A percentile compares a stretch with the other conserved stretches of the same genome.
Conservation (phyloP, 2,888 invertebrate genomes). For the Rambutsinella grinnellia region DNA sequence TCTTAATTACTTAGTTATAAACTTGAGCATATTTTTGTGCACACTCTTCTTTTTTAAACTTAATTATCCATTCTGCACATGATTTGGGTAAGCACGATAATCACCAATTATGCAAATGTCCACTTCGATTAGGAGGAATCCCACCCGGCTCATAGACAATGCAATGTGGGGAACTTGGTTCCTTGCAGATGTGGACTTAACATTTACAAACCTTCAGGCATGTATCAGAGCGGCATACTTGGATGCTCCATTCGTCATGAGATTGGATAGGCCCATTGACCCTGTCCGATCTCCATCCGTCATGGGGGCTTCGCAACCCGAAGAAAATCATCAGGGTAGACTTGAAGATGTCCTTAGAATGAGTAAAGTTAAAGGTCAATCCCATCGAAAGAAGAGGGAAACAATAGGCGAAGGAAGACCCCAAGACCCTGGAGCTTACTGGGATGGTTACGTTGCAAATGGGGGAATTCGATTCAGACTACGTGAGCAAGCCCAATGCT, state of each 20-base stretch:
- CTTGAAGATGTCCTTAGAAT: not conserved
- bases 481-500: conserved; percentile 32
- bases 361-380: not conserved
- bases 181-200: conserved; percentile 56
- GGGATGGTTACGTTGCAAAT: conserved; percentile 25
- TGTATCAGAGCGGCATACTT: conserved; percentile 55
- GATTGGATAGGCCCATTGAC: conserved; percentile 58
- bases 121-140: conserved; percentile 45
- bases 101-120: not conserved
- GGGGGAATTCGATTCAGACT: conserved; percentile 54
- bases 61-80: not conserved
- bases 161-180: conserved; percentile 60
- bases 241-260: conserved; percentile 56
- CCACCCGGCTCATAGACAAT: conserved; percentile 47
- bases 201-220: conserved; percentile 52
- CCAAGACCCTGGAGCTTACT: conserved; percentile 26
- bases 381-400: not conserved
- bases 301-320: not conserved
- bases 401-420: not conserved
- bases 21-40: no score
- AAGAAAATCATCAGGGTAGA: not conserved
- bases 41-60: not conserved
- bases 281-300: conserved; percentile 13
- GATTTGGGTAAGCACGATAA: not conserved
- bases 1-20: not conserved